phyloP scores from a whole-genome alignment of 2,113 vertebrate genomes.

The Pygoscelis antarcticus region DNA sequence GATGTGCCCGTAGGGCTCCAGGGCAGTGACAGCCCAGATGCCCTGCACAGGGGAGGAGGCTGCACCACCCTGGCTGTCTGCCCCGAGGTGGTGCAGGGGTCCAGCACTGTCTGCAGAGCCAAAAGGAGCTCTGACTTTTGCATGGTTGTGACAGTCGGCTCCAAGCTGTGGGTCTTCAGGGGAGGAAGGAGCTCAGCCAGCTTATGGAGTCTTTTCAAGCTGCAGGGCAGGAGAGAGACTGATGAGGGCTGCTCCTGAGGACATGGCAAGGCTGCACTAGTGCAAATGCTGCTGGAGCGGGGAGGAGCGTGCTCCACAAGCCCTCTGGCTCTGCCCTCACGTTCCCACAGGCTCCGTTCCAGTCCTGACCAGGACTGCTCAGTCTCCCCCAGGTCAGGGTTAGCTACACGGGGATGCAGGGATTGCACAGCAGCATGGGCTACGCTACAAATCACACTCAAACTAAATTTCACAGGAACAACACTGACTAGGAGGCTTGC shows the following conservation, averaged over 20 bases:
- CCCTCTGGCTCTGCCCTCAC: not conserved
- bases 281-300: not conserved
- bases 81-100: not conserved
- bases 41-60: not conserved
- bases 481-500: not conserved
- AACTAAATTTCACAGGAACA: conserved; percentile 20
- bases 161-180: not conserved
- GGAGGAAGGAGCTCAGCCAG: not conserved
- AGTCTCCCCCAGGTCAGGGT: not conserved
- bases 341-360: not conserved
- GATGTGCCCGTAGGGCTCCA: not conserved
- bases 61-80: not conserved
- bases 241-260: not conserved
- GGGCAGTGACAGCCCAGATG: not conserved
- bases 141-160: not conserved
- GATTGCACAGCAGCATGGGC: conserved; percentile 19
- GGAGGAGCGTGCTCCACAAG: not conserved
- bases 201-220: not conserved
- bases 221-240: not conserved
- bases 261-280: not conserved
- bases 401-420: not conserved
- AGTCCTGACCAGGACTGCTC: not conserved
- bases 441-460: not conserved
- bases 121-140: not conserved
- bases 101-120: not conserved